These are phyloP conservation scores for Drosophila lacertosa DNA, from an alignment of 1,140 invertebrate species.

Conservation along the genomic window DNA sequence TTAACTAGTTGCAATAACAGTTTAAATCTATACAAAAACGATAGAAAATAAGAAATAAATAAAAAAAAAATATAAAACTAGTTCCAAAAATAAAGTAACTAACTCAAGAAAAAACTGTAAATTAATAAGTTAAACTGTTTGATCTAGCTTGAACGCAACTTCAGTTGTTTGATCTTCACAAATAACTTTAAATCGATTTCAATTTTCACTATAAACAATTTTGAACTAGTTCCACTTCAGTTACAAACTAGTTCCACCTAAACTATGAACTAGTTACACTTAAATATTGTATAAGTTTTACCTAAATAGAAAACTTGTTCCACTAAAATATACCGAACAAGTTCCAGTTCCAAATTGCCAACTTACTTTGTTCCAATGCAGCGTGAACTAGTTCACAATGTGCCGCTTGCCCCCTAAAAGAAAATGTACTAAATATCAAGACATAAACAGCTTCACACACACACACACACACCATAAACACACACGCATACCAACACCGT, in stretches of 20 bases:
- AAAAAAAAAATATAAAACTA: background rate
- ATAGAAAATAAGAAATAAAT: background rate
- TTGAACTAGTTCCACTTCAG: background rate
- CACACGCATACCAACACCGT: slow-evolving; percentile 51
- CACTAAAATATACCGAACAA: too few relatives aligned
- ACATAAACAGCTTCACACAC: slow-evolving; percentile 39
- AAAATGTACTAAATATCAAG: slow-evolving; percentile 30
- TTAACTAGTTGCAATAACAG: background rate
- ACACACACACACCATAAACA: slow-evolving; percentile 30
- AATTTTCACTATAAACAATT: too few relatives aligned
- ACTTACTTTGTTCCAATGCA: background rate
- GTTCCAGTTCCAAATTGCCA: background rate
- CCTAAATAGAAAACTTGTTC: too few relatives aligned
- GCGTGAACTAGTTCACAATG: slow-evolving; percentile 7
- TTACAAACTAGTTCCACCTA: background rate
- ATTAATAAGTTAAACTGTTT: too few relatives aligned
- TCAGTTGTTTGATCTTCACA: too few relatives aligned
- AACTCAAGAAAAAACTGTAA: too few relatives aligned
- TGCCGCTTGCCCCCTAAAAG: slow-evolving; percentile 15
- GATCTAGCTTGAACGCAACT: too few relatives aligned
- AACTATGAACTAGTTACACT: background rate
- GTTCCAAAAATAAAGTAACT: too few relatives aligned
- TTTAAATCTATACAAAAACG: background rate
- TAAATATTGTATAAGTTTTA: too few relatives aligned
- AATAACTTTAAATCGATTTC: too few relatives aligned